Evolutionary conservation across 2,888 invertebrate genomes (phyloP), one percentile per base, ranked within the genome.

Genomic region (Ariolimax columbianus): DNA sequence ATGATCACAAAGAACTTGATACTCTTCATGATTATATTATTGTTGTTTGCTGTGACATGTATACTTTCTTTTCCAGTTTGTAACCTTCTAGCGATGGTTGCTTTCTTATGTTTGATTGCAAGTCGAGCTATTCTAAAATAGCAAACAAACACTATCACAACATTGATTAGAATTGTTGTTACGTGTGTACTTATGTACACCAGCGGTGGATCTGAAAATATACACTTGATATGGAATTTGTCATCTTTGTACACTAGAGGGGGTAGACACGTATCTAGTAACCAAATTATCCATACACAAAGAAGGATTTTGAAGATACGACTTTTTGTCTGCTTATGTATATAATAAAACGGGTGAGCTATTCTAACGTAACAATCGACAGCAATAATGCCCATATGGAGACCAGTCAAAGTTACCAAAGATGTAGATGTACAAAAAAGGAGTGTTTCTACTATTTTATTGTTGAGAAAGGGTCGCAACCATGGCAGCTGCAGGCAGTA

Each of bases 361-460:
- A 82, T 63, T 4, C 36, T 17, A 23, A 82, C 66, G 43, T 82
- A 82, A 1, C 82, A 63, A 43, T 82, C 82, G 30, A 82, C 30
- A 19, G 82, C 82, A 47, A 82, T 43, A 7, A 75, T 9, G 19
- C 59, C 43, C 75, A 82, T 75, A 23, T 82, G 82, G 11, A 30
- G 11, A 19, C 19, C 1, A 11, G 63, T 59, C 17, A 63, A 4
- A 0, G n/a, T 33, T 11, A 63, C 43, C 19, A 43, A 23, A 43
- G 63, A 19, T 43, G 30, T 30, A 26, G 40, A 19, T 2, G 17
- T 33, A 7, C 73, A 75, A 63, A 36, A 1, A 1, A 63, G 0
- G 36, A 79, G 6, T 19, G 14, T 68, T 6, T 68, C 26, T 0
- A 63, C 3, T 40, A 26, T n/a, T 1, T 63, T 63, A 7, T 26